phyloP scores from a whole-genome alignment of 1,140 invertebrate species.

The Formica selysi region DNA sequence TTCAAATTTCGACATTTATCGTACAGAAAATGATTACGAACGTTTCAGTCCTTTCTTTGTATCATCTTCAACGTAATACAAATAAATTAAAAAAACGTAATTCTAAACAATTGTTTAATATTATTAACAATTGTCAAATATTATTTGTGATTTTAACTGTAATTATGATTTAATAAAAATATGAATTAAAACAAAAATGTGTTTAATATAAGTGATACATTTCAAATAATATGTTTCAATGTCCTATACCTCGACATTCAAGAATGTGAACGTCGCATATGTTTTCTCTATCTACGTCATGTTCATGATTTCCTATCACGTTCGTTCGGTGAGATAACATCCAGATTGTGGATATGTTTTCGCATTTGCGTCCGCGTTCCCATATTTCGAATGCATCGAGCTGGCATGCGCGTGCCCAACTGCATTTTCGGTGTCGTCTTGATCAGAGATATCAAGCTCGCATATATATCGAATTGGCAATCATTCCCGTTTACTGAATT shows the following conservation, averaged over 20 bases:
- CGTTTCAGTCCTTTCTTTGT: no score
- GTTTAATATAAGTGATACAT: background rate
- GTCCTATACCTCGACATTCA: background rate
- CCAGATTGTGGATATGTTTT: conserved; percentile 8
- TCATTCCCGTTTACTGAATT: conserved; percentile 26
- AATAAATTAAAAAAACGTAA: no score
- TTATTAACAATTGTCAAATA: no score
- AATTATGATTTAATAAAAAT: background rate
- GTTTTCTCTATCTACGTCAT: background rate
- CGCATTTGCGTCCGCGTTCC: conserved; percentile 24
- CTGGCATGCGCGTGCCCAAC: background rate
- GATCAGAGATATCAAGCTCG: conserved; percentile 30
- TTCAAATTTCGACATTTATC: no score
- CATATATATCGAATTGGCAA: conserved; percentile 20
- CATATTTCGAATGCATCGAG: conserved; percentile 28
- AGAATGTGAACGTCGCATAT: background rate
- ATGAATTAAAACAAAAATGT: background rate
- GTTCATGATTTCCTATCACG: conserved; percentile 27
- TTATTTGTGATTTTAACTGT: no score
- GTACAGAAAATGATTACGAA: no score
- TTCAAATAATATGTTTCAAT: no score
- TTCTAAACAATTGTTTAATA: no score
- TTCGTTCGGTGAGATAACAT: conserved; percentile 16
- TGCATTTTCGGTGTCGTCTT: conserved; percentile 39
- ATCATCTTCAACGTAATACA: no score